phyloP scores from a whole-genome alignment of 2,888 invertebrate species.

The Spisula subtruncata region DNA sequence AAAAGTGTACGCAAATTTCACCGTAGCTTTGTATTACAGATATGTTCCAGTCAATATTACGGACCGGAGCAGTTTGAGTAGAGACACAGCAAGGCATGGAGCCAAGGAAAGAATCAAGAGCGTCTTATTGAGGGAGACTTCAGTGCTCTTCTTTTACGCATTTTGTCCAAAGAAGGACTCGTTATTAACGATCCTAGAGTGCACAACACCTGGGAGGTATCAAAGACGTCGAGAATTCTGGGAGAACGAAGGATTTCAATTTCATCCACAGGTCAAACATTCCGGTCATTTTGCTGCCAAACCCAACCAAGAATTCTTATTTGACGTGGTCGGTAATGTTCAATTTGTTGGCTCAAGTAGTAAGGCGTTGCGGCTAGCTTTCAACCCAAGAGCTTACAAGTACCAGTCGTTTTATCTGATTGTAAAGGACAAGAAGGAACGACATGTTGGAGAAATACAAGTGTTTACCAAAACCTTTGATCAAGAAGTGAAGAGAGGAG shows the following conservation, averaged over 20 bases:
- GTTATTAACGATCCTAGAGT: slow-evolving; percentile 65
- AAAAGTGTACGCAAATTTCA: neutral
- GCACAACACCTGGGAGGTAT: slow-evolving; percentile 68
- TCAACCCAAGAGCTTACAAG: slow-evolving; percentile 68
- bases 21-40: slow-evolving; percentile 36
- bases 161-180: slow-evolving; percentile 59
- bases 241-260: slow-evolving; percentile 66
- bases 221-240: slow-evolving; percentile 64
- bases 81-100: slow-evolving; percentile 41
- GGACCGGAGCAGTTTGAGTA: neutral
- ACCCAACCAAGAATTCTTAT: slow-evolving; percentile 67
- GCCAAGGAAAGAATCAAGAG: slow-evolving; percentile 60
- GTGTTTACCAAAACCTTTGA: slow-evolving; percentile 43
- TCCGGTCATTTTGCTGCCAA: slow-evolving; percentile 69
- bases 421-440: slow-evolving; percentile 34
- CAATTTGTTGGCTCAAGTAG: slow-evolving; percentile 45
- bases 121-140: slow-evolving; percentile 66
- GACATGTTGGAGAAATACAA: slow-evolving; percentile 63
- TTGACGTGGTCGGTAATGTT: slow-evolving; percentile 62
- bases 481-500: slow-evolving; percentile 37
- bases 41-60: slow-evolving; percentile 52
- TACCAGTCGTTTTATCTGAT: slow-evolving; percentile 69
- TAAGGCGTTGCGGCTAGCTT: slow-evolving; percentile 43
- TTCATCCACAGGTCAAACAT: slow-evolving; percentile 66
- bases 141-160: slow-evolving; percentile 68